phyloP scores from a whole-genome alignment of 1,140 invertebrate species.

The Dreissena rostriformis region DNA sequence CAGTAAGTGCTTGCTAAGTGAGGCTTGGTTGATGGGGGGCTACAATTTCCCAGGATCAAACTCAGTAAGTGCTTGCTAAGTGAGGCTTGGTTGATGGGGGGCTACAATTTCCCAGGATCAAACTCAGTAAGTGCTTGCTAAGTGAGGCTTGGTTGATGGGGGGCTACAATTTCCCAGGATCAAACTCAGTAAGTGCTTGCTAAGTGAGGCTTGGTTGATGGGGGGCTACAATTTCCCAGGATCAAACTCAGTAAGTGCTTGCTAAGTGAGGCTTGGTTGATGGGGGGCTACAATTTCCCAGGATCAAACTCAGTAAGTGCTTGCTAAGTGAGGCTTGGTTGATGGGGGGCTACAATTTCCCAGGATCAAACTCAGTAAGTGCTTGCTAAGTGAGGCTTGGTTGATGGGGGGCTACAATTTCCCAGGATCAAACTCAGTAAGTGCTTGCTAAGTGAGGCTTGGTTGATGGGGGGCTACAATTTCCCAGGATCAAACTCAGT shows the following conservation, averaged over 20 bases:
- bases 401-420: slow-evolving; percentile 96
- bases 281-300: slow-evolving; percentile 96
- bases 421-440: slow-evolving; percentile 98
- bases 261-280: too few relatives aligned
- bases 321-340: too few relatives aligned
- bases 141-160: too few relatives aligned
- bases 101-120: slow-evolving; percentile 98
- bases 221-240: slow-evolving; percentile 98
- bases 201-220: too few relatives aligned
- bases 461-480: slow-evolving; percentile 94
- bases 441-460: too few relatives aligned
- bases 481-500: slow-evolving; percentile 99
- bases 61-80: too few relatives aligned
- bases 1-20: too few relatives aligned
- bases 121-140: slow-evolving; percentile 99
- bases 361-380: slow-evolving; percentile 98
- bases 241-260: slow-evolving; percentile 98
- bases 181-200: slow-evolving; percentile 98
- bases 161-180: slow-evolving; percentile 98
- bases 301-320: slow-evolving; percentile 98
- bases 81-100: too few relatives aligned
- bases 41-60: slow-evolving; percentile 99
- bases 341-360: slow-evolving; percentile 96
- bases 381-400: too few relatives aligned
- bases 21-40: too few relatives aligned